Conservation (phyloP, 1,140 invertebrate genomes). For the Philotrypesis tridentata region DNA sequence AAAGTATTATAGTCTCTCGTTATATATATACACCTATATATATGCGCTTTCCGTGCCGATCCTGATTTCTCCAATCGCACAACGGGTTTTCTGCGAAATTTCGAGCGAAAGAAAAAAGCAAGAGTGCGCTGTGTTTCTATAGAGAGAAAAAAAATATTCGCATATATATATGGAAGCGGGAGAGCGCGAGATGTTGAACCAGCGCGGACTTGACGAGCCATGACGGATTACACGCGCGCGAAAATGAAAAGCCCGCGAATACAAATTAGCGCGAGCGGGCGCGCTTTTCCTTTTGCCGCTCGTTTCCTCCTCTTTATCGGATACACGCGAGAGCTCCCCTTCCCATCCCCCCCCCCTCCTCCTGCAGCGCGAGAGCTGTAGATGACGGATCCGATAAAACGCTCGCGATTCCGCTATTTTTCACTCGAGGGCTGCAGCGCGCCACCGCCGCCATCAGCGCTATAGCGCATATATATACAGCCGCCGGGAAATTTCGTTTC, state of each 20-base stretch:
- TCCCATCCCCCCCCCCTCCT: no score
- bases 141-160: neutral
- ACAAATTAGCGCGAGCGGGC: neutral
- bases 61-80: neutral
- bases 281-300: constrained; percentile 13
- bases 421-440: neutral
- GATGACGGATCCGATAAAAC: constrained; percentile 18
- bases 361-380: no score
- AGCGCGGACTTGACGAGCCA: constrained; percentile 5
- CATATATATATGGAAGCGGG: no score
- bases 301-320: constrained; percentile 29
- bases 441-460: no score
- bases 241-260: neutral
- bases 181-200: neutral
- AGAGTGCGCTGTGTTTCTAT: no score
- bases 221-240: constrained; percentile 18
- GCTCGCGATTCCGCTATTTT: neutral
- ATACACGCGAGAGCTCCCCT: constrained; percentile 15
- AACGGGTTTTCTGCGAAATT: neutral
- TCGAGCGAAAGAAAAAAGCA: no score
- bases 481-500: no score
- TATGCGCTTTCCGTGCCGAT: constrained; percentile 18
- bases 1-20: no score
- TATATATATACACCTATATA: neutral
- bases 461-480: no score